Percentiles rank a stretch among this genome's conserved stretches.
Conservation (phyloP, 1,140 invertebrate genomes). For the Notospermus geniculatus region DNA sequence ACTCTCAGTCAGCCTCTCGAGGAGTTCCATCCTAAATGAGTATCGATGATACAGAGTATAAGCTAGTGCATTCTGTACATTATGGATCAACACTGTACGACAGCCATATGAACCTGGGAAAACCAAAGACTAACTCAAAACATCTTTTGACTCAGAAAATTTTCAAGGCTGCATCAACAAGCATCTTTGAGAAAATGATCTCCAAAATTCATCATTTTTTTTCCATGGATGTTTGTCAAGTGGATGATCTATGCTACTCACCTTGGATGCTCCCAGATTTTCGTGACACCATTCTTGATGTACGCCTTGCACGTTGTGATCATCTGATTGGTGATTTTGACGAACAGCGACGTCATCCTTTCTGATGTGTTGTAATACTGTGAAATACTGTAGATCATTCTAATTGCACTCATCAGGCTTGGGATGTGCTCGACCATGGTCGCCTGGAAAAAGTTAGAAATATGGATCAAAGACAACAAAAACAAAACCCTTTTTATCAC, state of each 20-base stretch:
- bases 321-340: slow-evolving; percentile 91
- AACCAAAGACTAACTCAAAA: no score
- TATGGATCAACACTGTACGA: neutral
- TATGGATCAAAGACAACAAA: neutral
- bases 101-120: no score
- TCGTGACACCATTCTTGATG: slow-evolving; percentile 79
- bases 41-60: neutral
- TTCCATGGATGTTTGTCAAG: no score
- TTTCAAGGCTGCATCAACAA: no score
- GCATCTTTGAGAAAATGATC: no score
- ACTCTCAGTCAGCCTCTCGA: slow-evolving; percentile 78
- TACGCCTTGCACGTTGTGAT: slow-evolving; percentile 91
- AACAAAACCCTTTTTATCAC: neutral
- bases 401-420: slow-evolving; percentile 55
- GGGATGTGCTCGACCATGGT: slow-evolving; percentile 55
- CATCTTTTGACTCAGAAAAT: no score
- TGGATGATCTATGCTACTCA: slow-evolving; percentile 62
- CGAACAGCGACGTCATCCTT: slow-evolving; percentile 58
- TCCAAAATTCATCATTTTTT: no score
- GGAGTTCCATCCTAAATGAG: slow-evolving; percentile 38
- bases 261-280: slow-evolving; percentile 86
- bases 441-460: slow-evolving; percentile 57
- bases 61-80: neutral
- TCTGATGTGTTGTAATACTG: slow-evolving; percentile 58
- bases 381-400: slow-evolving; percentile 58